Evolutionary conservation across 2,797 vertebrate species (phyloP).

Genomic region (Botia kubotai): DNA sequence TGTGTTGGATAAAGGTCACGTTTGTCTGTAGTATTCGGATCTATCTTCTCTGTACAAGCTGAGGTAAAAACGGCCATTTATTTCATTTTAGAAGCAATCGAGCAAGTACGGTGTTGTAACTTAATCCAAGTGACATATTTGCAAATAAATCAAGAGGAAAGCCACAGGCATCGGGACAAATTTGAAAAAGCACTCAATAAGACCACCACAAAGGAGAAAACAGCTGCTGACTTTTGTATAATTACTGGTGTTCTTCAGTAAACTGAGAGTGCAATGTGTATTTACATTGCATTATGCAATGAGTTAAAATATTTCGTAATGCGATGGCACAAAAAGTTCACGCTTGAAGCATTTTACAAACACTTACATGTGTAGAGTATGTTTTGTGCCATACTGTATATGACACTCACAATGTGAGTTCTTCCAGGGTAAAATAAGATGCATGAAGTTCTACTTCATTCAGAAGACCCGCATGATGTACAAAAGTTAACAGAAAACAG

Average conservation of each 20-base stretch:
- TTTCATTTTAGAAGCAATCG: not conserved
- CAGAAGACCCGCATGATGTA: not conserved
- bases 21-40: constrained; percentile 13
- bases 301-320: no score
- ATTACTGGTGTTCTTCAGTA: not conserved
- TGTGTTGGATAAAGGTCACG: constrained; percentile 34
- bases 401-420: no score
- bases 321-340: no score
- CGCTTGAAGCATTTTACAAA: no score
- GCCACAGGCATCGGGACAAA: not conserved
- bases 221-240: not conserved
- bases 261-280: not conserved
- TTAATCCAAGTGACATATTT: not conserved
- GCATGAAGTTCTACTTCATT: not conserved
- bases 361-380: not conserved
- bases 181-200: not conserved
- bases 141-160: constrained; percentile 6
- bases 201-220: not conserved
- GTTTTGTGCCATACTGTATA: not conserved
- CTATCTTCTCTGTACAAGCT: not conserved
- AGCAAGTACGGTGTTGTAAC: not conserved
- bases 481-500: constrained; percentile 14
- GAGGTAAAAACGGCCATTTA: not conserved
- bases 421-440: constrained; percentile 1
- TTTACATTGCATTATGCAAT: not conserved